phyloP scores from a whole-genome alignment of 2,888 invertebrate species.

The Hybos culiciformis region DNA sequence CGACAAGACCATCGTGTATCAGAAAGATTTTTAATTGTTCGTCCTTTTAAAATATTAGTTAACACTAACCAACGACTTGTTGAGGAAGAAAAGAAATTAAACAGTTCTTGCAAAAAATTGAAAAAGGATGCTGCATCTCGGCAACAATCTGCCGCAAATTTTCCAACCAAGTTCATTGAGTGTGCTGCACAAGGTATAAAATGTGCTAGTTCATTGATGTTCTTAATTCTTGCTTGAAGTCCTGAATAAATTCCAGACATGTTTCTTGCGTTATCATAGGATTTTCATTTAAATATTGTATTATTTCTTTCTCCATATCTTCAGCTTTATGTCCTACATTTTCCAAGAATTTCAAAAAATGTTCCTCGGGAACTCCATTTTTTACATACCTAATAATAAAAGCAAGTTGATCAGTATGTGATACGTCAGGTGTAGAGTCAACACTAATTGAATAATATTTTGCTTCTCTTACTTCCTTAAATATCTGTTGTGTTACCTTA shows the following conservation, averaged over 20 bases:
- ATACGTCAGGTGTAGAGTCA: not conserved
- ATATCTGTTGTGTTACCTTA: not conserved
- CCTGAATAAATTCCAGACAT: not conserved
- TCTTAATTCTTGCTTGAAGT: too few relatives aligned
- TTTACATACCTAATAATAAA: constrained; percentile 1
- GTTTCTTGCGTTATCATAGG: not conserved
- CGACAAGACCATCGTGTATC: not conserved
- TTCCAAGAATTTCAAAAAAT: not conserved
- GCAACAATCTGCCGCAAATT: not conserved
- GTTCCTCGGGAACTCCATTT: not conserved
- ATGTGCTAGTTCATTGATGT: too few relatives aligned
- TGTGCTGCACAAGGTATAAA: not conserved
- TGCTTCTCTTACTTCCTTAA: constrained; percentile 1
- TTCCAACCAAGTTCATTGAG: not conserved
- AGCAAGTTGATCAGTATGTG: constrained; percentile 1
- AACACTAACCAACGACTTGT: constrained; percentile 1
- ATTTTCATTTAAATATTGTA: constrained; percentile 1
- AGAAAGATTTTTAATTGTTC: not conserved
- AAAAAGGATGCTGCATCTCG: not conserved
- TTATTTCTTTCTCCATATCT: not conserved
- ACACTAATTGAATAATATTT: not conserved
- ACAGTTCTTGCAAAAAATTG: not conserved
- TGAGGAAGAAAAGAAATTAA: not conserved
- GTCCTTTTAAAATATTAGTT: not conserved
- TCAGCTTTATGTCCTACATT: constrained; percentile 4